Percentiles rank a stretch among this genome's conserved stretches.
Conservation (phyloP, 2,797 vertebrate species). For the Tympanoctomys barrerae region DNA sequence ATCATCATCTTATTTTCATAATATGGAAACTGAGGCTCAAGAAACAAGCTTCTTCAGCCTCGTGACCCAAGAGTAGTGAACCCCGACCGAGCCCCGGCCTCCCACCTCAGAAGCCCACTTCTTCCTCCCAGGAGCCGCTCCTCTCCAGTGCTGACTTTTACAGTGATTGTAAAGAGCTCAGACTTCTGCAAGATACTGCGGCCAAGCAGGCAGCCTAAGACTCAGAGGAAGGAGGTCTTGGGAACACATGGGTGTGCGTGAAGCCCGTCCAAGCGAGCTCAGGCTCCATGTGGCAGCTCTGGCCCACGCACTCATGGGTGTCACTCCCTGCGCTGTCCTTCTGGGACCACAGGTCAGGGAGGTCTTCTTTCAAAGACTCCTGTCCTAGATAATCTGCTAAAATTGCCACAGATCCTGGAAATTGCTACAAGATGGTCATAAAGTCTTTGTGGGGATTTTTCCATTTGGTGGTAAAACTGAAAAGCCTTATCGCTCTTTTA, state of each 20-base stretch:
- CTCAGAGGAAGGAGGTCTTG: rapidly evolving
- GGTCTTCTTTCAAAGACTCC: conserved; percentile 81
- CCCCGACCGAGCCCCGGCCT: rapidly evolving
- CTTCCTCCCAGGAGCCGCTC: background rate
- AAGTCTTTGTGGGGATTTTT: conserved; percentile 88
- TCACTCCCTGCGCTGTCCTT: conserved; percentile 70
- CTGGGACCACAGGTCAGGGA: conserved; percentile 80
- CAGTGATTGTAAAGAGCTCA: background rate
- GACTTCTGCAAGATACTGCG: background rate
- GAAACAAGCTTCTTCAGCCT: too few species aligned
- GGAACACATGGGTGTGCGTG: rapidly evolving
- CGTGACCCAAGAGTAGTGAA: rapidly evolving
- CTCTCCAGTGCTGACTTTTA: rapidly evolving
- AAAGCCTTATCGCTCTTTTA: conserved; percentile 88
- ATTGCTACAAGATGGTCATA: conserved; percentile 89
- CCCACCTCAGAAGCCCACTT: rapidly evolving
- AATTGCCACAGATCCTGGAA: conserved; percentile 83
- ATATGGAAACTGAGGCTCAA: background rate
- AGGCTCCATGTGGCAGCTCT: conserved; percentile 52
- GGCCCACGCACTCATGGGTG: conserved; percentile 54
- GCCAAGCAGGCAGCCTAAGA: rapidly evolving
- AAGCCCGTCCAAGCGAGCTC: background rate
- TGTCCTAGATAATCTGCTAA: conserved; percentile 84
- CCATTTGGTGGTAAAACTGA: conserved; percentile 88
- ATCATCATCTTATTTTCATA: rapidly evolving